These are phyloP conservation scores for Amphiprion percula DNA, from an alignment of 2,113 vertebrate species.

Conservation along the genomic window DNA sequence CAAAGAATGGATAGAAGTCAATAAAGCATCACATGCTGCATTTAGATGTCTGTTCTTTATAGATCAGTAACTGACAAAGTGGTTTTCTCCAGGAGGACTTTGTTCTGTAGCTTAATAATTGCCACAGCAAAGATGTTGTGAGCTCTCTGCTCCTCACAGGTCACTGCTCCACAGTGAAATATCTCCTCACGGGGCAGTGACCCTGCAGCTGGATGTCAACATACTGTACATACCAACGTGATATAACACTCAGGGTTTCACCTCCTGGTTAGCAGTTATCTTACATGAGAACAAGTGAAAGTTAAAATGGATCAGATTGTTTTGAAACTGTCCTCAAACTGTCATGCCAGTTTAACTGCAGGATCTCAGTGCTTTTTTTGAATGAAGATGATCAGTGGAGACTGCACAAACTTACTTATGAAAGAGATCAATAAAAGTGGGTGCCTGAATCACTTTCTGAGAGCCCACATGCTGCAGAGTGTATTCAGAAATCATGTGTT, in stretches of 20 bases:
- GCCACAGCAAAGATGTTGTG: slow-evolving; percentile 16
- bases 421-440: neutral
- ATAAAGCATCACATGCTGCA: too few relatives aligned
- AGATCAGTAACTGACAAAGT: too few relatives aligned
- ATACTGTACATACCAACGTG: neutral
- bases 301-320: neutral
- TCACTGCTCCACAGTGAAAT: slow-evolving; percentile 16
- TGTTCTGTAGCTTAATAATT: slow-evolving; percentile 72
- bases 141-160: slow-evolving; percentile 28
- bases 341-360: neutral
- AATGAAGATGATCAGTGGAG: neutral
- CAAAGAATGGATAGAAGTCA: too few relatives aligned
- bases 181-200: slow-evolving; percentile 16
- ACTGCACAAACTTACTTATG: neutral
- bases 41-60: too few relatives aligned
- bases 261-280: neutral
- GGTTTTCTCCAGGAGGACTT: slow-evolving; percentile 41
- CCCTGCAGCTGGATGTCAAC: neutral
- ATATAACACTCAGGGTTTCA: slow-evolving; percentile 2
- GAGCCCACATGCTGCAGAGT: neutral
- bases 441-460: neutral
- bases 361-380: neutral
- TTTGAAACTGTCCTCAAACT: neutral
- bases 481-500: slow-evolving; percentile 24
- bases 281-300: neutral